Evolutionary conservation across 2,113 vertebrate species (phyloP).

Genomic region (Lota lota): DNA sequence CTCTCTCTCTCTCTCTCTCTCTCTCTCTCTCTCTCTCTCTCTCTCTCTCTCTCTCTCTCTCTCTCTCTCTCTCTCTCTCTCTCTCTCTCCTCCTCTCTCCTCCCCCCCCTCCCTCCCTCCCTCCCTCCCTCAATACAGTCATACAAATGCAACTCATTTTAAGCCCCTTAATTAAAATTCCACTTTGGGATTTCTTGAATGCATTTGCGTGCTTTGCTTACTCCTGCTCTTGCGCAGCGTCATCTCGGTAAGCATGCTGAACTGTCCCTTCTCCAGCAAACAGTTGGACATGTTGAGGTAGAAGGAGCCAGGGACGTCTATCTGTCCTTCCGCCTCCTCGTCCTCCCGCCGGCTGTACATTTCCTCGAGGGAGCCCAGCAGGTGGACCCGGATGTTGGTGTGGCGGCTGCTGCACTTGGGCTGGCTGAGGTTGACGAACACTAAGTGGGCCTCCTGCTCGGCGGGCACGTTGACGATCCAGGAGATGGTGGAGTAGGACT

Average conservation of each 20-base stretch:
- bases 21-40: too few relatives aligned
- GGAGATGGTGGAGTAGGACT: constrained; percentile 73
- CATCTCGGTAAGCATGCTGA: constrained; percentile 77
- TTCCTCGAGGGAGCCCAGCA: constrained; percentile 30
- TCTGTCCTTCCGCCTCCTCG: constrained; percentile 58
- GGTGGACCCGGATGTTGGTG: constrained; percentile 73
- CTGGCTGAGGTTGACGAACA: constrained; percentile 73
- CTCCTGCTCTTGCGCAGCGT: constrained; percentile 55
- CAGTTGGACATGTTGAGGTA: constrained; percentile 95
- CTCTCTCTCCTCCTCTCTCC: too few relatives aligned
- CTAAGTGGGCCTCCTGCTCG: constrained; percentile 70
- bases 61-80: too few relatives aligned
- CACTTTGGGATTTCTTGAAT: too few relatives aligned
- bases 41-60: too few relatives aligned
- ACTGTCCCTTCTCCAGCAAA: constrained; percentile 56
- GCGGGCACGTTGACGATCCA: constrained; percentile 80
- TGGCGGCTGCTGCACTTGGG: constrained; percentile 71
- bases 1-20: too few relatives aligned
- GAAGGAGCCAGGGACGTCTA: constrained; percentile 70
- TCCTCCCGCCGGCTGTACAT: constrained; percentile 78
- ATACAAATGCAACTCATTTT: too few relatives aligned
- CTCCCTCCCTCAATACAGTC: too few relatives aligned
- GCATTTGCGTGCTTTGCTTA: constrained; percentile 5
- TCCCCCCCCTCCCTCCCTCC: too few relatives aligned
- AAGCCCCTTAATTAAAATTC: too few relatives aligned